Percentiles rank a stretch among this genome's conserved stretches.
Conservation (phyloP, 2,113 vertebrate genomes). For the Lycocorax pyrrhopterus region DNA sequence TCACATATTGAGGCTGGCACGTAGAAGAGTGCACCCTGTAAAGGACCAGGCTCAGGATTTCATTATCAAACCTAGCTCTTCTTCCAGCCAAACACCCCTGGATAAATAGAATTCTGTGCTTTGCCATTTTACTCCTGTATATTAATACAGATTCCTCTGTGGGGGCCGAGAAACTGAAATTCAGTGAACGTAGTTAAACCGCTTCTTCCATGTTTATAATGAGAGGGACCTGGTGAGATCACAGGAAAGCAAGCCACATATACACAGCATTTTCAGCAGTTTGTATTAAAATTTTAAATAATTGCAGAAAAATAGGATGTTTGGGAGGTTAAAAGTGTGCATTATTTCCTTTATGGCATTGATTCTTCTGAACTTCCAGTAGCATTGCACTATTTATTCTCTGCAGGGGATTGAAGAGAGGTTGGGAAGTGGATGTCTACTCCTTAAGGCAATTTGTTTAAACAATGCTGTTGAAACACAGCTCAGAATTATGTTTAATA, state of each 20-base stretch:
- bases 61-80: not conserved
- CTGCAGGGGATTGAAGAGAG: not conserved
- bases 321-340: not conserved
- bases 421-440: not conserved
- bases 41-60: not conserved
- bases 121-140: not conserved
- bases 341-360: not conserved
- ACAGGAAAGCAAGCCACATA: not conserved
- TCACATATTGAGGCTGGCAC: not conserved
- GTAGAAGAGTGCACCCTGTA: not conserved
- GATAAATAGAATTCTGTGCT: not conserved
- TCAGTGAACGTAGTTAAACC: not conserved
- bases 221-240: not conserved
- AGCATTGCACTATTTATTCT: not conserved
- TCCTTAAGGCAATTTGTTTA: constrained; percentile 60
- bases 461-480: constrained; percentile 14
- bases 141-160: not conserved
- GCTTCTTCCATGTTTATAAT: not conserved
- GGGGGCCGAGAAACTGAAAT: not conserved
- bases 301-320: not conserved
- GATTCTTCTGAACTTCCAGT: not conserved
- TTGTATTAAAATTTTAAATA: constrained; percentile 16
- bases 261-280: not conserved
- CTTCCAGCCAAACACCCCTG: not conserved
- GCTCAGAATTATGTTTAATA: constrained; percentile 57